These are phyloP conservation scores for Arothron firmamentum DNA, from an alignment of 2,113 vertebrate species.

Conservation along the genomic window DNA sequence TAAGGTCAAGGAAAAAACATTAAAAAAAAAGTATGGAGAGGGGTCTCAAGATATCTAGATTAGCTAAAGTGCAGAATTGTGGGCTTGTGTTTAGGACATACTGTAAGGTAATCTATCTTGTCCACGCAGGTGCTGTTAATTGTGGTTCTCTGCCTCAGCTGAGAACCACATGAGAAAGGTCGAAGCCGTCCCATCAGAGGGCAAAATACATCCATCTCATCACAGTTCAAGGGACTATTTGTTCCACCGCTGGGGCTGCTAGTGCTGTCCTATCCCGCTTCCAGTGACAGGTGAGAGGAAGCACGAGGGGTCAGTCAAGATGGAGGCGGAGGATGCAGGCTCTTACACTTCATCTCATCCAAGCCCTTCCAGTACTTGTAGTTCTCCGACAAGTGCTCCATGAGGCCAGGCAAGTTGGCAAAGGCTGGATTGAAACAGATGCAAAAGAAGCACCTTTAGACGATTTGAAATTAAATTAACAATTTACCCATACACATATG, in stretches of 20 bases:
- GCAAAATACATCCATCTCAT: conserved; percentile 37
- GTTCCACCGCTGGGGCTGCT: conserved; percentile 36
- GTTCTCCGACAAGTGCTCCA: conserved; percentile 90
- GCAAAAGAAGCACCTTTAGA: not conserved
- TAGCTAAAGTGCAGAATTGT: conserved; percentile 72
- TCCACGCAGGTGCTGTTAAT: too few species aligned
- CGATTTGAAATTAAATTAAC: not conserved
- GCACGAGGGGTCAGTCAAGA: conserved; percentile 67
- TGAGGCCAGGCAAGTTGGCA: conserved; percentile 87
- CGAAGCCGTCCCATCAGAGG: not conserved
- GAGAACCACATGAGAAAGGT: conserved; percentile 13
- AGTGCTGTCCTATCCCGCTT: conserved; percentile 16
- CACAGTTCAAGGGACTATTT: conserved; percentile 68
- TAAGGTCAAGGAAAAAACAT: conserved; percentile 1
- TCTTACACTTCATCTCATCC: conserved; percentile 91
- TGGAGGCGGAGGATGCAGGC: conserved; percentile 80
- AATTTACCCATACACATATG: conserved; percentile 11
- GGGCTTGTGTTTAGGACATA: conserved; percentile 46
- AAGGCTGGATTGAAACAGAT: conserved; percentile 76
- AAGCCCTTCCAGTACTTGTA: conserved; percentile 96
- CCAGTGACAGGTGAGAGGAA: not conserved
- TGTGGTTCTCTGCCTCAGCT: not conserved
- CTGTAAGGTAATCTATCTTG: conserved; percentile 49
- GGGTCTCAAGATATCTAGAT: conserved; percentile 31
- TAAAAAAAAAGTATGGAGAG: conserved; percentile 22